Base-by-base conservation (phyloP, 2,888 invertebrate species). In the Petrolisthes manimaculis region DNA sequence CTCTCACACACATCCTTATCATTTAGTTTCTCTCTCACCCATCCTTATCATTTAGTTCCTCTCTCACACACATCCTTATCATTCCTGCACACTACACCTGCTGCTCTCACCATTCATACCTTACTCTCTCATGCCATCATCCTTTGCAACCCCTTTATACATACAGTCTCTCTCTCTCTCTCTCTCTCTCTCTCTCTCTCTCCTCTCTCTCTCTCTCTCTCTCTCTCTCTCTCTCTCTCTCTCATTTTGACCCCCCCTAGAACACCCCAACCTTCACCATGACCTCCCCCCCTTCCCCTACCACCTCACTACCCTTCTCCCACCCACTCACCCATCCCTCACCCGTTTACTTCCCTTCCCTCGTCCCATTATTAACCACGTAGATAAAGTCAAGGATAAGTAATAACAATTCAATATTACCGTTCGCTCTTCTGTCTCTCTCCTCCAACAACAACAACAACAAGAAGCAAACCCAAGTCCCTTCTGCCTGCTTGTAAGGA, bases 111-210 rank as follows among this genome's bases (percentile, higher is more conserved):
- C 51, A 24, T 75, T 51, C 51, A 24, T 75, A 24, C 51, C 75
- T 75, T 51, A 51, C 75, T 75, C 75, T 75, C 75, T 75, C 77
- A 53, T 54, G 51, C 77, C 54, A 51, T 77, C 77, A 53, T 54
- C 54, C 77, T 77, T 54, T 77, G 53, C 54, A 51, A 53, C 77
- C 54, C 77, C 54, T 54, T 77, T 54, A 18, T 18, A 18, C 77
- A 53, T 53, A 53, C 77, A 53, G 51, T 51, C 51, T 77, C 77
- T 51, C 77, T 51, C 51, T n/a, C 71, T 71, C 71, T 71, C 71
- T 9, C 18, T 9, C 18, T 71, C 18, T 18, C 71, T 5, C 18
- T 18, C 71, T 18, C 71, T 71, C 71, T 71, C 18, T 21, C 51
- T 51, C 51, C 21, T 21, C 71, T 71, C 71, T 71, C 71, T 8